Evolutionary conservation across 2,797 vertebrate genomes (phyloP).

Genomic region (Eulemur coronatus): DNA sequence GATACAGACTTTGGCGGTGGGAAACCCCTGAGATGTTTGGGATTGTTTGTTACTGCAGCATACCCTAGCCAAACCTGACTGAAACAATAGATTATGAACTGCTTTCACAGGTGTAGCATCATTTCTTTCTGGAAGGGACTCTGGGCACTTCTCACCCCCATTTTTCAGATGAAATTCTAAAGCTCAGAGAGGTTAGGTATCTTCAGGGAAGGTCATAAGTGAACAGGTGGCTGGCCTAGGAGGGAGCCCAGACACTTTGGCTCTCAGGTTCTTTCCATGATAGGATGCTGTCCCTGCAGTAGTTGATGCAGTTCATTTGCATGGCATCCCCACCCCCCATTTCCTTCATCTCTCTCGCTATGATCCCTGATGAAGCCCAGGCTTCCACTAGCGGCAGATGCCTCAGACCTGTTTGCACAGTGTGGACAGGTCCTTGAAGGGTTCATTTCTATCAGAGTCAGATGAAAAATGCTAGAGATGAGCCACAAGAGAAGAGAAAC

Average conservation of each 20-base stretch:
- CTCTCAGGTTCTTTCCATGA: neutral
- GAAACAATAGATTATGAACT: neutral
- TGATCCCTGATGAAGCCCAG: neutral
- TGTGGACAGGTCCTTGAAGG: neutral
- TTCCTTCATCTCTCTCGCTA: neutral
- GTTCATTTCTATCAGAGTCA: neutral
- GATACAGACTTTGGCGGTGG: neutral
- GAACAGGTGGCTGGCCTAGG: neutral
- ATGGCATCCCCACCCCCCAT: neutral
- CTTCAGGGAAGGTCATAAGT: neutral
- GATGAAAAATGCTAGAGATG: neutral
- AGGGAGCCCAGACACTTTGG: neutral
- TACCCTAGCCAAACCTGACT: neutral
- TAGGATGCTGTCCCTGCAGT: neutral
- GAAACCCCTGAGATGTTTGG: neutral
- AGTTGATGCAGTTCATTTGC: neutral
- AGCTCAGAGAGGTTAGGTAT: neutral
- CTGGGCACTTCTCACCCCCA: neutral
- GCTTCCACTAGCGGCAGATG: neutral
- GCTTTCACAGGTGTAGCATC: neutral
- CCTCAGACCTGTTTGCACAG: neutral
- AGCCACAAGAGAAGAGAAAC: neutral
- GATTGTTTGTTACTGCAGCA: neutral
- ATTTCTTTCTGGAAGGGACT: slow-evolving; percentile 1
- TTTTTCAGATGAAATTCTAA: neutral